Evolutionary conservation across 2,113 vertebrate species (phyloP).

Genomic region (Phylloscopus trochiloides): DNA sequence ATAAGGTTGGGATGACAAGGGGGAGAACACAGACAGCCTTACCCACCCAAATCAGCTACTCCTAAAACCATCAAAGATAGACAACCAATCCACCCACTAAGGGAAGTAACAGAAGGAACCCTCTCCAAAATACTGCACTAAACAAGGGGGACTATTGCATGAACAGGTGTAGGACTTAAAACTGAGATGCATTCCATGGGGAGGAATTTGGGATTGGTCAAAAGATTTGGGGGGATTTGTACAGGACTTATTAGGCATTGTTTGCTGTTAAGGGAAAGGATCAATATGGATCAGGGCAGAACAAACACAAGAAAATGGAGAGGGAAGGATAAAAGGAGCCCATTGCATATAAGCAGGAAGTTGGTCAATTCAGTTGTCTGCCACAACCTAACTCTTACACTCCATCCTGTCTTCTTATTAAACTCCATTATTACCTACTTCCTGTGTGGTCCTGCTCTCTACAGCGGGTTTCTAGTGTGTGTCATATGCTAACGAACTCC

Average conservation of each 20-base stretch:
- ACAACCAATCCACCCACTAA: neutral
- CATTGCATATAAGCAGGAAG: neutral
- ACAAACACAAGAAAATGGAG: neutral
- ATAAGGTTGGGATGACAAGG: neutral
- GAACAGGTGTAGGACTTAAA: neutral
- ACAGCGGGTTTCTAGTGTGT: neutral
- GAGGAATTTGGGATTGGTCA: neutral
- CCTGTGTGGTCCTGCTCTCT: neutral
- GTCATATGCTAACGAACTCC: neutral
- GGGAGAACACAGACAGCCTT: neutral
- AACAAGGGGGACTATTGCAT: neutral
- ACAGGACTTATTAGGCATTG: neutral
- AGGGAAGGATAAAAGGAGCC: neutral
- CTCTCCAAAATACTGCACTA: neutral
- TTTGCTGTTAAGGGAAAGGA: neutral
- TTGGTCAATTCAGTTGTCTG: neutral
- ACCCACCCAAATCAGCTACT: neutral
- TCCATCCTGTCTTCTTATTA: neutral
- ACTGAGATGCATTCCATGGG: neutral
- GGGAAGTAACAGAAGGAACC: neutral
- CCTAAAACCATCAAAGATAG: neutral
- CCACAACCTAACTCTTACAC: neutral
- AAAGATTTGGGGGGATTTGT: neutral
- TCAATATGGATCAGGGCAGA: neutral
- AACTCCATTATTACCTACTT: neutral